These are phyloP conservation scores for Leptopilina drosophilae DNA, from an alignment of 2,888 invertebrate genomes.

Conservation along the genomic window DNA sequence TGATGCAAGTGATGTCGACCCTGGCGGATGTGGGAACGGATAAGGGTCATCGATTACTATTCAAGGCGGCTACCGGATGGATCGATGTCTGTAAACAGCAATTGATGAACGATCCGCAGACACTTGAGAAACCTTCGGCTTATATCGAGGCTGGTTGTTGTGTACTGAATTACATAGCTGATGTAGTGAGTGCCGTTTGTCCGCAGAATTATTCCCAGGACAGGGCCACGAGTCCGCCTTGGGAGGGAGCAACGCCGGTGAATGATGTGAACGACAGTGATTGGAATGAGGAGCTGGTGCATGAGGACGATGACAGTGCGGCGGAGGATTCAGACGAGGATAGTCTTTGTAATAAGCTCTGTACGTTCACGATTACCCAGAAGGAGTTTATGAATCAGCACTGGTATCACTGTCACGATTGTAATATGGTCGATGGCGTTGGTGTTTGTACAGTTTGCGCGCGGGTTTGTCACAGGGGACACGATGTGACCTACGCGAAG, in stretches of 20 bases:
- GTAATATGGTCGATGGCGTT: conserved; percentile 98
- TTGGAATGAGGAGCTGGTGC: conserved; percentile 89
- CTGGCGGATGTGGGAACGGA: conserved; percentile 92
- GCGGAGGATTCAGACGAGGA: conserved; percentile 84
- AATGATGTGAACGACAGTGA: conserved; percentile 83
- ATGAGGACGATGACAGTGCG: conserved; percentile 83
- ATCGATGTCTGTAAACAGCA: conserved; percentile 82
- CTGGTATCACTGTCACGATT: conserved; percentile 99
- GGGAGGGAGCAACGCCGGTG: conserved; percentile 83
- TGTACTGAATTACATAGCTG: conserved; percentile 90
- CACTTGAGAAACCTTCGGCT: conserved; percentile 79
- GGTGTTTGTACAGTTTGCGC: conserved; percentile 99
- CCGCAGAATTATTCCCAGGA: conserved; percentile 70
- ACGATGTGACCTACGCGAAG: conserved; percentile 98
- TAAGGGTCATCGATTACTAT: conserved; percentile 87
- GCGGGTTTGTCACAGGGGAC: conserved; percentile 96
- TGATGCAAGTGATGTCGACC: conserved; percentile 88
- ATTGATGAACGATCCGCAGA: conserved; percentile 78
- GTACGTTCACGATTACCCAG: conserved; percentile 97
- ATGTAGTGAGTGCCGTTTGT: conserved; percentile 82
- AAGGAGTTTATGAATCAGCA: conserved; percentile 99
- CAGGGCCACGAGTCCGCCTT: conserved; percentile 83
- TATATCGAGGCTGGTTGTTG: conserved; percentile 88
- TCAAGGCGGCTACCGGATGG: conserved; percentile 90
- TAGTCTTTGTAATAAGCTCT: conserved; percentile 93